Percentiles rank a stretch among this genome's conserved stretches.
Evolutionary conservation across 2,113 vertebrate genomes (phyloP).

Genomic region (Brachypteracias leptosomus): DNA sequence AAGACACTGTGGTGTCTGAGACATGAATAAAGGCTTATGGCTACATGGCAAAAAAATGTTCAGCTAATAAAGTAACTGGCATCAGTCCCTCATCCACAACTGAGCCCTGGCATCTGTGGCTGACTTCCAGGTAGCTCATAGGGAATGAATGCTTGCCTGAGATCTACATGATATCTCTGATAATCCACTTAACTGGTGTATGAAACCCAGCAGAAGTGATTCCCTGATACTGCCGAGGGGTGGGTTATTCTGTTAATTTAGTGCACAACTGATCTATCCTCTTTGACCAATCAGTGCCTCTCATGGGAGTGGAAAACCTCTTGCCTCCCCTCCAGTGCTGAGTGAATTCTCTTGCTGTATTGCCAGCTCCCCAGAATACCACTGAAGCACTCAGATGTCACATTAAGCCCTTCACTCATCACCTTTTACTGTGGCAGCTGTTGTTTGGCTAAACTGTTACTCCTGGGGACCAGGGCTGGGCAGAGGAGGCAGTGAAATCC

Average conservation of each 20-base stretch:
- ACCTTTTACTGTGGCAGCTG: background rate
- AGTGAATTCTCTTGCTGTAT: background rate
- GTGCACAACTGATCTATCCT: background rate
- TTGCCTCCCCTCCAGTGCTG: background rate
- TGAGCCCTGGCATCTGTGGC: background rate
- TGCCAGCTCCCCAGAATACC: background rate
- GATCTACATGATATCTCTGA: background rate
- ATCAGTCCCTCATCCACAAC: background rate
- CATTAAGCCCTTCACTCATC: background rate
- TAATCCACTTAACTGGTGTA: background rate
- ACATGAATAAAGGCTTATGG: background rate
- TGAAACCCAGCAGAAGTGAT: background rate
- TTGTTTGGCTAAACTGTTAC: background rate
- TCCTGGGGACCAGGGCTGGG: background rate
- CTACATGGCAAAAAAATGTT: background rate
- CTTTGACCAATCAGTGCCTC: background rate
- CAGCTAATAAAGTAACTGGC: background rate
- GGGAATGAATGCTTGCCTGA: background rate
- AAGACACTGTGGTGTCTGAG: background rate
- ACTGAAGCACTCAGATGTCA: background rate
- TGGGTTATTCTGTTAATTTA: background rate
- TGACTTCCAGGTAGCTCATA: background rate
- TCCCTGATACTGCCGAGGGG: background rate
- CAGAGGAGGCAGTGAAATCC: background rate
- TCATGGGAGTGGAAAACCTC: background rate